A percentile compares a stretch with the other conserved stretches of the same genome.
phyloP scores from a whole-genome alignment of 2,113 vertebrate species.

The Gobiocypris rarus region DNA sequence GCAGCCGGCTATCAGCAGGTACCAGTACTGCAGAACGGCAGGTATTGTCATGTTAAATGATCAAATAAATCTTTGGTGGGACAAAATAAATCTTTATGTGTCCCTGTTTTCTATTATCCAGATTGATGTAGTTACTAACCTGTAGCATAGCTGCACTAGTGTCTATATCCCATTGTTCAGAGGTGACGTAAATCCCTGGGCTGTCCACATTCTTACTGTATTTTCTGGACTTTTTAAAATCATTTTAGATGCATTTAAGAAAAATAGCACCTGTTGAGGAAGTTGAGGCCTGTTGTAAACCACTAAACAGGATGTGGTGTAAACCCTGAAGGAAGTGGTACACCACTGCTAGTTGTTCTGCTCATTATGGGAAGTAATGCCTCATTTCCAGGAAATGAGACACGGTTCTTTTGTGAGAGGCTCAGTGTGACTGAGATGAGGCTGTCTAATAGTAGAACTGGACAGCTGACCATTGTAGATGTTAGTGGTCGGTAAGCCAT shows the following conservation, averaged over 20 bases:
- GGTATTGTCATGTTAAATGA: too few relatives aligned
- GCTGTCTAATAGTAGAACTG: background rate
- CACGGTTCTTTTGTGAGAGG: background rate
- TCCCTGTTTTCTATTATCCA: too few relatives aligned
- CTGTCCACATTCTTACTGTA: background rate
- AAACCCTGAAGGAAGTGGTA: constrained; percentile 54
- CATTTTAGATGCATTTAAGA: constrained; percentile 24
- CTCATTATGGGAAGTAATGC: constrained; percentile 33
- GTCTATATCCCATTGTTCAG: background rate
- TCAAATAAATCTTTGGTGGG: too few relatives aligned
- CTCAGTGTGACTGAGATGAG: background rate
- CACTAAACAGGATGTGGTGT: constrained; percentile 52
- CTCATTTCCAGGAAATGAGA: constrained; percentile 31
- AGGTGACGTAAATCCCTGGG: background rate
- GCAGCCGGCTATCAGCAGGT: too few relatives aligned
- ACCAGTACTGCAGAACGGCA: too few relatives aligned
- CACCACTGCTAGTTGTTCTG: constrained; percentile 39
- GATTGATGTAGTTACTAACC: too few relatives aligned
- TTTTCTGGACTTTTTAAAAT: constrained; percentile 3
- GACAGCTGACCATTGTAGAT: background rate
- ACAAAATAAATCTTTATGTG: too few relatives aligned
- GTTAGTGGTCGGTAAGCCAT: constrained; percentile 27
- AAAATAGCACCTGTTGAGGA: constrained; percentile 48
- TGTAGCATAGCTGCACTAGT: too few relatives aligned
- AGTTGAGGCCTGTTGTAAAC: constrained; percentile 35